Evolutionary conservation across 2,888 invertebrate species (phyloP), one percentile per base, ranked within the genome.

Genomic region (Macrosiphum euphorbiae): DNA sequence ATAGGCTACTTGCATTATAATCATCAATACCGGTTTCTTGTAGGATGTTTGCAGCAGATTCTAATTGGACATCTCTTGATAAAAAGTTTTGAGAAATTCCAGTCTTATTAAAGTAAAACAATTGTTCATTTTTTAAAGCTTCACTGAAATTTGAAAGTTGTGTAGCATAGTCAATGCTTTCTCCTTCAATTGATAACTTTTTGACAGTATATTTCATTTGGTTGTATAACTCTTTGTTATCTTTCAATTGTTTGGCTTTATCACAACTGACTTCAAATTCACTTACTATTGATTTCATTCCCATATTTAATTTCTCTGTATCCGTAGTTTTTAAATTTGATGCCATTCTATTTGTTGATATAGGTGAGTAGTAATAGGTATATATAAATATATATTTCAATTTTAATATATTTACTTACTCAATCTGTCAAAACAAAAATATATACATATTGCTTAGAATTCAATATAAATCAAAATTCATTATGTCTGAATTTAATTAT

Each of bases 391-490:
- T 44, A 88, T 52, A 78, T 88, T 78, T 52, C 3, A 85, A 78
- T 78, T 35, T 85, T 41, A 28, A 84, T 88, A 50, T 47, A 61
- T 61, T 61, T 87, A 50, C 47, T 58, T 86, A 92, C 26, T 24
- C 26, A 52, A 91, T 92, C 87, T 92, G 92, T 61, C 11, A 61
- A 92, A 92, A 92, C 50, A 92, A 92, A 92, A 92, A 92, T 35
- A 91, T 8, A 55, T n/a, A 55, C 41, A 52, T 10, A 91, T 85
- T 58, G 47, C 91, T 86, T 91, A 91, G n/a, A 86, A 86, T 35
- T 78, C 20, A 20, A 11, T 91, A 85, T 44, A 58, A 20, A 52
- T 20, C 20, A 88, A n/a, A n/a, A n/a, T 52, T 24, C 1, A 26
- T 88, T 20, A 20, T 35, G 8, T 24, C 24, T 52, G 52, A 52